Evolutionary conservation across 2,888 invertebrate species (phyloP), one percentile per base, ranked within the genome.

Genomic region (Scaptomyza parva): DNA sequence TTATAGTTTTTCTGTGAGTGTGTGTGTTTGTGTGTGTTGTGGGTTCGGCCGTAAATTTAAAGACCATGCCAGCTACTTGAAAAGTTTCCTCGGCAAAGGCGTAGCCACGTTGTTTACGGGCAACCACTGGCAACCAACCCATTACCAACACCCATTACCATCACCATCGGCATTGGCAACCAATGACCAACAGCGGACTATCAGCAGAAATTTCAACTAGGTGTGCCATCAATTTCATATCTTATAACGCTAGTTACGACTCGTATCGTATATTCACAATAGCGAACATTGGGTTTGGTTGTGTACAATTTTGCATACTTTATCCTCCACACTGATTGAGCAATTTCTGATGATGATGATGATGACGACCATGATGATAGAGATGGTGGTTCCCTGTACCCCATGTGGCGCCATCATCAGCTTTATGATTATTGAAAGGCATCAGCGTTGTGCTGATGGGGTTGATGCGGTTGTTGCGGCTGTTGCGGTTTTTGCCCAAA

Each of bases 11-110:
- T 63, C 30, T 50, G 44, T 71, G 48, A 35, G 30, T 39, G 18
- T n/a, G n/a, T n/a, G 62, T 59, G 30, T 11, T 1, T 28, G 11
- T 69, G 41, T 35, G 37, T 37, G 17, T 37, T 37, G 33, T 30
- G 48, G 47, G 47, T 14, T 43, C 63, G 70, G 55, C 61, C 76
- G 66, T 82, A 79, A 79, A 79, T 79, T 79, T 79, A 79, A 82
- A 79, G 79, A 76, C 79, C 70, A 72, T 82, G 83, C 81, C 81
- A 81, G 70, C 79, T 76, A 79, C 79, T 79, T 69, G 83, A 79
- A 69, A 79, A 77, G 39, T 79, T 79, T 63, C 71, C 78, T 67
- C 62, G 70, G 60, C 70, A 75, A 63, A 78, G 82, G 78, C 78
- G 78, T 82, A 78, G 63, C 82, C 78, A 73, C 53, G 63, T 79